phyloP scores from a whole-genome alignment of 1,140 invertebrate genomes.

The Drosophila ficusphila region DNA sequence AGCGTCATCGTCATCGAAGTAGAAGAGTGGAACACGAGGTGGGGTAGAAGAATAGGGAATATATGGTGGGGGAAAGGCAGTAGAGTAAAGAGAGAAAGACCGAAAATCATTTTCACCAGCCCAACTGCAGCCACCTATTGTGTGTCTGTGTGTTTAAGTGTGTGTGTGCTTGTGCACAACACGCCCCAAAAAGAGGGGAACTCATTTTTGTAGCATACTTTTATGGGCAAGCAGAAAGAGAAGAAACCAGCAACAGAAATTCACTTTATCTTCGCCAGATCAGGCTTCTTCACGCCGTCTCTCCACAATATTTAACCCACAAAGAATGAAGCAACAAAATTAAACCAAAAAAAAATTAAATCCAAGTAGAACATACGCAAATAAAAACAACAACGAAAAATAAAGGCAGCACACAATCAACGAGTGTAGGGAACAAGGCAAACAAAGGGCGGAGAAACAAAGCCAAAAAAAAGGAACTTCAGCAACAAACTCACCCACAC shows the following conservation, averaged over 20 bases:
- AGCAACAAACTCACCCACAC: constrained; percentile 53
- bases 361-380: constrained; percentile 35
- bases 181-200: background rate
- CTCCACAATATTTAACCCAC: constrained; percentile 68
- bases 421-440: constrained; percentile 29
- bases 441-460: constrained; percentile 21
- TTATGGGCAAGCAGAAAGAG: constrained; percentile 53
- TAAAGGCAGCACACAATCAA: constrained; percentile 11
- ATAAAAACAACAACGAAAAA: constrained; percentile 22
- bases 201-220: constrained; percentile 70
- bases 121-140: constrained; percentile 42
- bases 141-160: constrained; percentile 39
- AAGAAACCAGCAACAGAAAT: constrained; percentile 31
- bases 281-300: constrained; percentile 12
- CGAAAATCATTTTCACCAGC: constrained; percentile 75
- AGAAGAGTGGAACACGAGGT: constrained; percentile 11
- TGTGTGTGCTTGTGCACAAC: constrained; percentile 18
- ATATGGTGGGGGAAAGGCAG: background rate
- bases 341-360: constrained; percentile 57
- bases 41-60: constrained; percentile 1
- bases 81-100: constrained; percentile 48
- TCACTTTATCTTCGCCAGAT: constrained; percentile 39
- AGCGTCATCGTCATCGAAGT: constrained; percentile 72
- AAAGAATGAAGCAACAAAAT: constrained; percentile 78
- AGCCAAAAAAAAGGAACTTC: constrained; percentile 37